Evolutionary conservation across 2,888 invertebrate species (phyloP), one percentile per base, ranked within the genome.

Genomic region (Pomacea canaliculata): DNA sequence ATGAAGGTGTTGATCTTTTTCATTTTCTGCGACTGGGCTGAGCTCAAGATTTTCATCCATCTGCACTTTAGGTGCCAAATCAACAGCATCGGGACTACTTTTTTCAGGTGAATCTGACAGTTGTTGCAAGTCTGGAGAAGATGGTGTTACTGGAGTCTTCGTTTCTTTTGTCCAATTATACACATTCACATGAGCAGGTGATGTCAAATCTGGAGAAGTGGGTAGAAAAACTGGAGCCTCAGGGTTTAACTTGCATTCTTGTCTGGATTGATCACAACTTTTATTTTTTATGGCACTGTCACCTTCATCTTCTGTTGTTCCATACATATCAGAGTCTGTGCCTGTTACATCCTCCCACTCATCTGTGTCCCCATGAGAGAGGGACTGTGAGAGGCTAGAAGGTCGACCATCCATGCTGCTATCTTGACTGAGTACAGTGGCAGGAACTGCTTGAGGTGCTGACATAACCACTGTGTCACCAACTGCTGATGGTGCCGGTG

Each of bases 211-310:
- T 49, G 86, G 84, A 23, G 87, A 85, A 13, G 79, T 82, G 60
- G 86, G 85, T n/a, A 84, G 81, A 76, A 86, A 86, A 56, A 81
- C 85, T 27, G 87, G 86, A 18, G 87, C 87, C 80, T 87, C 87
- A 49, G 86, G 86, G 76, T 87, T 87, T 49, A 87, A 76, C 46
- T 83, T 83, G 66, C 81, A 81, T 51, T 84, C 80, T 63, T 81
- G 73, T 74, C 79, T 79, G 37, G 82, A 63, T n/a, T 80, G 70
- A 63, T 80, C 76, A 19, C 79, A 76, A 18, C 70, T 63, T 16
- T 37, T 66, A 27, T 70, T 72, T 63, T 69, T 27, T n/a, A 59
- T 49, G 73, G 16, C 48, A 27, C 48, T 51, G 62, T 80, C 72
- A 16, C 65, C 77, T 49, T 80, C 80, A 19, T 81, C 83, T 56